Conservation (phyloP, 2,113 vertebrate genomes). For the Brachyhypopomus occidentalis region DNA sequence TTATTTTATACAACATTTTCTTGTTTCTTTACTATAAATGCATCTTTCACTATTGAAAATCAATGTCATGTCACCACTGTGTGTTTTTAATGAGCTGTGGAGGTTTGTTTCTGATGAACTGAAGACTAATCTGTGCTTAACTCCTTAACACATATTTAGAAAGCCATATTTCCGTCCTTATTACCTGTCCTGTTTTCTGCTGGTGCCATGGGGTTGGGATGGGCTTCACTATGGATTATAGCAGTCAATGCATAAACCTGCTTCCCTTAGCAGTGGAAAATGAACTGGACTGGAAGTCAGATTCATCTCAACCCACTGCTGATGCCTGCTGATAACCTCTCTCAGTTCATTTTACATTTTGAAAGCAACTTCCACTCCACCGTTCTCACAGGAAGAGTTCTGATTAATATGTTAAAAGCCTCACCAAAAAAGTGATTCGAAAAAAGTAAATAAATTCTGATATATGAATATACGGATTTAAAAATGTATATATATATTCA, state of each 20-base stretch:
- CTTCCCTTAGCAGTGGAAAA: slow-evolving; percentile 89
- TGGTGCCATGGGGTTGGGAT: slow-evolving; percentile 83
- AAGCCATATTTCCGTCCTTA: slow-evolving; percentile 86
- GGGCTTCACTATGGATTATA: slow-evolving; percentile 96
- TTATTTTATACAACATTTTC: background rate
- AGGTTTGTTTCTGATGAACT: slow-evolving; percentile 64
- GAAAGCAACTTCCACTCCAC: slow-evolving; percentile 79
- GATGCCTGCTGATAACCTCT: slow-evolving; percentile 91
- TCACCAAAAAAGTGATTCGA: background rate
- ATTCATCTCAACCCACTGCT: slow-evolving; percentile 92
- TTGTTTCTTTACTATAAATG: slow-evolving; percentile 16
- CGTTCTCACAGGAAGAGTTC: slow-evolving; percentile 63
- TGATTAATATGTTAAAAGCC: slow-evolving; percentile 54
- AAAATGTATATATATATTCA: no score
- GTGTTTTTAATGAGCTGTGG: slow-evolving; percentile 35
- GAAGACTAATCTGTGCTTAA: slow-evolving; percentile 62
- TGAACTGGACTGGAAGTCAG: slow-evolving; percentile 98
- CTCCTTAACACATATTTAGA: slow-evolving; percentile 77
- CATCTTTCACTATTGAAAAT: slow-evolving; percentile 25
- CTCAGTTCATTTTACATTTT: slow-evolving; percentile 95
- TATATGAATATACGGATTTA: background rate
- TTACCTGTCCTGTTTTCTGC: slow-evolving; percentile 84
- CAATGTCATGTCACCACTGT: slow-evolving; percentile 23
- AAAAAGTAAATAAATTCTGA: background rate
- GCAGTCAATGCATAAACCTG: slow-evolving; percentile 92